Percentiles rank a stretch among this genome's conserved stretches.
Evolutionary conservation across 2,113 vertebrate genomes (phyloP).

Genomic region (Columbina picui): DNA sequence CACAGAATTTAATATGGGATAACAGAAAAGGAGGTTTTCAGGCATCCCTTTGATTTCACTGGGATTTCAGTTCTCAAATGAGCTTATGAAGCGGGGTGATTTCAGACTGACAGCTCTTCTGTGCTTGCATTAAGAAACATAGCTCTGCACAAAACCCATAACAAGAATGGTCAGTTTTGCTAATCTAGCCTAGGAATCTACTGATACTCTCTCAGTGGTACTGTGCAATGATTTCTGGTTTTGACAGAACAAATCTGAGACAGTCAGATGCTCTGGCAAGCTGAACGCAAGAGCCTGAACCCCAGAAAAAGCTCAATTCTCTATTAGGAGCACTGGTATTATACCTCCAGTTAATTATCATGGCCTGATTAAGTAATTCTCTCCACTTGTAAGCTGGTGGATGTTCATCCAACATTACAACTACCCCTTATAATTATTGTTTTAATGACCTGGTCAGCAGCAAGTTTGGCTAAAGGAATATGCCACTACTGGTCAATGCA

Average conservation of each 20-base stretch:
- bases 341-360: neutral
- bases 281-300: neutral
- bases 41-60: neutral
- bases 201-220: too few species aligned
- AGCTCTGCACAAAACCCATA: accelerated
- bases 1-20: accelerated
- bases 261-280: neutral
- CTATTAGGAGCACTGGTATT: neutral
- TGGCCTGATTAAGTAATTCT: neutral
- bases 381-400: neutral
- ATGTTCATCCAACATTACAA: neutral
- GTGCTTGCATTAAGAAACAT: neutral
- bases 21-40: neutral
- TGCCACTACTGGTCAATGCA: neutral
- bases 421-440: neutral
- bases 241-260: neutral
- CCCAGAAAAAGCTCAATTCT: neutral
- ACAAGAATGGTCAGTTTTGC: neutral
- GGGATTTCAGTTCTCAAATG: neutral
- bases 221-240: neutral
- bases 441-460: neutral
- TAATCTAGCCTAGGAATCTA: neutral
- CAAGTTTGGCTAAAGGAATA: neutral
- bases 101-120: neutral
- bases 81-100: neutral